Percentiles rank a stretch among this genome's conserved stretches.
phyloP scores from a whole-genome alignment of 2,888 invertebrate species.

The Chrysina gloriosa region DNA sequence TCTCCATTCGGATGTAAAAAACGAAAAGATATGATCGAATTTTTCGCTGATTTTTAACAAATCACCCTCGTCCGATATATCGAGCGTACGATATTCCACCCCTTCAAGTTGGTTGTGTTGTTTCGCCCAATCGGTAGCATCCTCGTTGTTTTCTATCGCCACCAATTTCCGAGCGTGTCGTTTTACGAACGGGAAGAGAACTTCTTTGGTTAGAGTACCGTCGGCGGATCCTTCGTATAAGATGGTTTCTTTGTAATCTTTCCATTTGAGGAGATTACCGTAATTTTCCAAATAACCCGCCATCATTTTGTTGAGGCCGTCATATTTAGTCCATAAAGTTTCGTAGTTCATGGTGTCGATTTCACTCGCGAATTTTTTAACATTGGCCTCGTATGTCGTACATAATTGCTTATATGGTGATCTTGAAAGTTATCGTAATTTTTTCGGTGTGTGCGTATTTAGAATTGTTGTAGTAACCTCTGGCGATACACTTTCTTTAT shows the following conservation, averaged over 20 bases:
- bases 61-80: not conserved
- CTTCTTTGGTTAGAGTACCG: not conserved
- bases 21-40: not conserved
- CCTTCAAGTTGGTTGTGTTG: not conserved
- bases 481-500: too few species aligned
- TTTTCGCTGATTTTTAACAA: not conserved
- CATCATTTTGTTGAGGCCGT: too few species aligned
- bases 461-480: too few species aligned
- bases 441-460: too few species aligned
- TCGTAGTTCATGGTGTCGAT: too few species aligned
- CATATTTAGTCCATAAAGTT: too few species aligned
- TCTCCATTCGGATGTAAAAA: not conserved
- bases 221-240: not conserved
- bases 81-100: not conserved
- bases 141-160: not conserved
- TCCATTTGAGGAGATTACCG: not conserved
- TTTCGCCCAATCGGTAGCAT: not conserved
- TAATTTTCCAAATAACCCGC: not conserved
- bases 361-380: too few species aligned
- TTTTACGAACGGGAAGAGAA: not conserved
- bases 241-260: not conserved
- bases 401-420: too few species aligned
- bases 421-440: too few species aligned
- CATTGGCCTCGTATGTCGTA: too few species aligned
- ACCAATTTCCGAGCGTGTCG: not conserved